Conservation (phyloP, 2,113 vertebrate species). For the Cyphomyrus discorhynchus region DNA sequence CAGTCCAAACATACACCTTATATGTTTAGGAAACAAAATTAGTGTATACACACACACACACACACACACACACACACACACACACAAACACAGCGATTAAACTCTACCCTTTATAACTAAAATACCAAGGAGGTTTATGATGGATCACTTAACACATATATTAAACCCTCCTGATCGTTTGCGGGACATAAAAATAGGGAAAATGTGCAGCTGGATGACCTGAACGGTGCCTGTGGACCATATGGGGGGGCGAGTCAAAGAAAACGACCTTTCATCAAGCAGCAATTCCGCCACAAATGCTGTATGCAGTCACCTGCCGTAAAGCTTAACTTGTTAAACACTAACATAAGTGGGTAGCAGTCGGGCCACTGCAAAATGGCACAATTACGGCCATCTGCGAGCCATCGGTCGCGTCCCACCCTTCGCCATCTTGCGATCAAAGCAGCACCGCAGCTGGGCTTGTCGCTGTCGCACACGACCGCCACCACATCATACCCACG, state of each 20-base stretch:
- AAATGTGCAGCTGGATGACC: background rate
- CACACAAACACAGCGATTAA: background rate
- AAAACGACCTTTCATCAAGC: background rate
- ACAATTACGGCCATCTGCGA: constrained; percentile 10
- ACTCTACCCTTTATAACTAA: background rate
- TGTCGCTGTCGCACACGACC: background rate
- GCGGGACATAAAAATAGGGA: background rate
- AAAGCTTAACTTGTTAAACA: background rate
- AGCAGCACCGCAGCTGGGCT: background rate
- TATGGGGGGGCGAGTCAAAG: background rate
- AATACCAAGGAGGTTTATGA: background rate
- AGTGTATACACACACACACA: background rate
- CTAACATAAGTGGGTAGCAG: background rate
- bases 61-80: background rate
- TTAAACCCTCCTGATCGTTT: background rate
- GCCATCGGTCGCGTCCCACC: constrained; percentile 4
- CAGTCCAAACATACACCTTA: background rate
- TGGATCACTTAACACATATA: background rate
- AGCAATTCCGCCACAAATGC: background rate
- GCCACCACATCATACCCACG: background rate
- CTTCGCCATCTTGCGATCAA: constrained; percentile 17
- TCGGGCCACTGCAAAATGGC: background rate
- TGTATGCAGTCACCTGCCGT: background rate
- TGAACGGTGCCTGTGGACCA: background rate
- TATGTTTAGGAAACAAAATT: background rate